phyloP scores from a whole-genome alignment of 2,888 invertebrate genomes.

The Cecidostiba fungosa region DNA sequence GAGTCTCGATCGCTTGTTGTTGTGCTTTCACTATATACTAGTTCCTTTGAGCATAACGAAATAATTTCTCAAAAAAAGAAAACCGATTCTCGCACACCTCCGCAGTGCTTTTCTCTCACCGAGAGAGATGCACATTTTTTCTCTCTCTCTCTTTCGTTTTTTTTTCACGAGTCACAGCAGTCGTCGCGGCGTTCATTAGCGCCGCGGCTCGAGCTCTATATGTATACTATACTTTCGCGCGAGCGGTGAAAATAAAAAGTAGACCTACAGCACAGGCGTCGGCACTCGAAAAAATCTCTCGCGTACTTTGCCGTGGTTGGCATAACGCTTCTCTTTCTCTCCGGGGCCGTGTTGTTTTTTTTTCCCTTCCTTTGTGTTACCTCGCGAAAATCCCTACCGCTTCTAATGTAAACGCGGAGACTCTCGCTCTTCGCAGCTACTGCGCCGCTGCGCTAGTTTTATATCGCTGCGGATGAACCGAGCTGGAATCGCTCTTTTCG shows the following conservation, averaged over 20 bases:
- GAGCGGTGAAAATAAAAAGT: background rate
- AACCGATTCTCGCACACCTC: too few species aligned
- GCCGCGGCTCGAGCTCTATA: background rate
- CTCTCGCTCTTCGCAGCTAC: too few species aligned
- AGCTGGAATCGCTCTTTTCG: background rate
- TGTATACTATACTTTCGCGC: background rate
- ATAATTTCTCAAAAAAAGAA: too few species aligned
- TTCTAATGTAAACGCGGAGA: background rate
- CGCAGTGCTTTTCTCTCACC: background rate
- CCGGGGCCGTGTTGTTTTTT: conserved; percentile 5
- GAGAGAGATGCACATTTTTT: background rate
- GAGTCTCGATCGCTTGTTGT: too few species aligned
- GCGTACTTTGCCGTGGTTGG: background rate
- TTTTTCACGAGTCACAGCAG: background rate
- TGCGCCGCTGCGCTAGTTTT: background rate
- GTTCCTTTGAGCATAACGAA: too few species aligned
- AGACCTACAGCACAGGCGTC: background rate
- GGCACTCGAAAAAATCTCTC: conserved; percentile 30
- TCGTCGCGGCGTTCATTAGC: background rate
- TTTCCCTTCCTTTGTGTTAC: background rate
- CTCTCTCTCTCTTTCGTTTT: background rate
- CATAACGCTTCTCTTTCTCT: background rate
- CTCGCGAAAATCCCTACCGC: background rate
- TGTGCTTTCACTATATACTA: too few species aligned
- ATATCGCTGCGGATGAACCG: background rate